These are phyloP conservation scores for Pogona vitticeps DNA, from an alignment of 2,113 vertebrate species.

Conservation along the genomic window DNA sequence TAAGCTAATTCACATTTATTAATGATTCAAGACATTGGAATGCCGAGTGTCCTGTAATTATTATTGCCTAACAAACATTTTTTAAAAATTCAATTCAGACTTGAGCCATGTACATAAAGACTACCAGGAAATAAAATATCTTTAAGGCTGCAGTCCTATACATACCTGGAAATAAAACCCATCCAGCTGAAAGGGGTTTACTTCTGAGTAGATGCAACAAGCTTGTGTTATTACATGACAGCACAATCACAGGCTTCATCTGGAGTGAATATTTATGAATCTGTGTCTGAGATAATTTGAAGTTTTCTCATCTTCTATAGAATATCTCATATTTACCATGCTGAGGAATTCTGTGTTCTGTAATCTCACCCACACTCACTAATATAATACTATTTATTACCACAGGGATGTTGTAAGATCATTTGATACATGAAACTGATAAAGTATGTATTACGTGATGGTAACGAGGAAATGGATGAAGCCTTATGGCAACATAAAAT, in stretches of 20 bases:
- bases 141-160: background rate
- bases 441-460: background rate
- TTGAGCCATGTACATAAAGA: background rate
- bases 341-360: background rate
- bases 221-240: background rate
- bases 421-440: background rate
- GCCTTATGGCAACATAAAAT: background rate
- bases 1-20: background rate
- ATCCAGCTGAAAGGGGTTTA: background rate
- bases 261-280: background rate
- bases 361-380: no score
- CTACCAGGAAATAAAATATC: background rate
- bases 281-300: background rate
- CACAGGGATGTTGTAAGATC: no score
- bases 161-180: background rate
- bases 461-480: background rate
- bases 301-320: background rate
- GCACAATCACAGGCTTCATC: background rate
- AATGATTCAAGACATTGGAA: background rate
- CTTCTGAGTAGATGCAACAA: background rate
- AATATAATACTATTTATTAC: no score
- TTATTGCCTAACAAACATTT: background rate
- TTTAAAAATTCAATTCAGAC: background rate
- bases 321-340: no score
- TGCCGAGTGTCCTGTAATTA: background rate